phyloP scores from a whole-genome alignment of 2,797 vertebrate species.

The Melanotaenia maccullochi region DNA sequence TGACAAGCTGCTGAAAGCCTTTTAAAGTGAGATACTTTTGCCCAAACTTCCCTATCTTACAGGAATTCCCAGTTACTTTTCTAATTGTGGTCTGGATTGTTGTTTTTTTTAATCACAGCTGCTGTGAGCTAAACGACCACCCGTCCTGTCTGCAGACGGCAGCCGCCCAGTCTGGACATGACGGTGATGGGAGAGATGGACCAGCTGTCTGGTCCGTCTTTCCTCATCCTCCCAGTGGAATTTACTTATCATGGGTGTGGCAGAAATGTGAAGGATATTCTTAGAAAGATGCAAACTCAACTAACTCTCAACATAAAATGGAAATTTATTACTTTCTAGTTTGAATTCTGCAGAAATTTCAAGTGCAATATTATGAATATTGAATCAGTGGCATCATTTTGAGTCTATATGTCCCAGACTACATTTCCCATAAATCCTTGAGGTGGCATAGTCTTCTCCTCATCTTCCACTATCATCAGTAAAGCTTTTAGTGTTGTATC shows the following conservation, averaged over 20 bases:
- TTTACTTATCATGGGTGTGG: constrained; percentile 12
- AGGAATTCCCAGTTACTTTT: too few species aligned
- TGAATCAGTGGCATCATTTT: background rate
- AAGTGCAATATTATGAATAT: background rate
- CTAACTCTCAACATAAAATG: constrained; percentile 1
- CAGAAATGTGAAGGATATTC: background rate
- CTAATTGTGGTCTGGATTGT: too few species aligned
- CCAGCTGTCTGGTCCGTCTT: too few species aligned
- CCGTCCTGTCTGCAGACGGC: too few species aligned
- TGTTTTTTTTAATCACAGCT: constrained; percentile 23
- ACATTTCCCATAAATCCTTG: background rate
- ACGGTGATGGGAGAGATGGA: too few species aligned
- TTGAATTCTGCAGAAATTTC: background rate
- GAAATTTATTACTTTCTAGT: background rate
- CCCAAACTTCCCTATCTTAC: too few species aligned
- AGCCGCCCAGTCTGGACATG: too few species aligned
- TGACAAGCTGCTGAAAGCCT: too few species aligned
- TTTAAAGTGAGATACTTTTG: too few species aligned
- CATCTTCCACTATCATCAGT: too few species aligned
- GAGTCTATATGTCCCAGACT: too few species aligned
- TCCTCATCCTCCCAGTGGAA: constrained; percentile 4
- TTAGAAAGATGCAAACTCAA: background rate
- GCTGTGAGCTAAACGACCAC: constrained; percentile 14
- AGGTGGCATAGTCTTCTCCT: background rate
- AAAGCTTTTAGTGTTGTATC: constrained; percentile 2